Percentiles rank a stretch among this genome's conserved stretches.
These are phyloP conservation scores for Atherix ibis DNA, from an alignment of 2,888 invertebrate species.

Conservation along the genomic window DNA sequence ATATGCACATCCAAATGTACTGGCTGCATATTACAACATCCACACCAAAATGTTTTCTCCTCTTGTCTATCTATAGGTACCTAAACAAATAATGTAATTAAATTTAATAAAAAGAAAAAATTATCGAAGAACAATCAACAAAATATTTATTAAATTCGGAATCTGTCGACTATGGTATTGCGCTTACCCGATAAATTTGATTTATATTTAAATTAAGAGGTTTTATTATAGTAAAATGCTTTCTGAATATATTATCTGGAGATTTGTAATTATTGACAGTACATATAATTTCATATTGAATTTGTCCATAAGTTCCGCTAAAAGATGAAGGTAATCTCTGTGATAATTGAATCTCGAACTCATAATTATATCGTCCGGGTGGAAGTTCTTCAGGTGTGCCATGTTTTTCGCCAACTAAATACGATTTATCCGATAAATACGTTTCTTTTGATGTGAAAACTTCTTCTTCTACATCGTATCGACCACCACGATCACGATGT, in stretches of 20 bases:
- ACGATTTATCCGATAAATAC: conserved; percentile 28
- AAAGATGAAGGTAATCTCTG: conserved; percentile 60
- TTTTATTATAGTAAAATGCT: conserved; percentile 64
- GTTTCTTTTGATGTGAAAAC: no score
- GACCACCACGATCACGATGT: no score
- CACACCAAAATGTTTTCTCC: conserved; percentile 57
- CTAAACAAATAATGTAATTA: no score
- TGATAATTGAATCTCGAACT: conserved; percentile 51
- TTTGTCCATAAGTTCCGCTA: conserved; percentile 56
- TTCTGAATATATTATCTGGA: conserved; percentile 64
- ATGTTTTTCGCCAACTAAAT: conserved; percentile 27
- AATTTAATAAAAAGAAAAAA: no score
- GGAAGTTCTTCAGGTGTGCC: conserved; percentile 47
- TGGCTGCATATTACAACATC: conserved; percentile 44
- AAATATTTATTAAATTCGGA: conserved; percentile 10
- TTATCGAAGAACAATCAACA: background rate
- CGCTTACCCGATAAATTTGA: conserved; percentile 46
- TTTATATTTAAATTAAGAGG: conserved; percentile 66
- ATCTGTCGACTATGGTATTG: no score
- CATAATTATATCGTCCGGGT: conserved; percentile 53
- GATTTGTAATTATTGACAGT: conserved; percentile 71
- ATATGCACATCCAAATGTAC: conserved; percentile 46
- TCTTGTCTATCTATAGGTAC: no score
- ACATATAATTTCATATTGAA: conserved; percentile 65
- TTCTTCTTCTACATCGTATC: no score